Percentiles rank a stretch among this genome's conserved stretches.
phyloP scores from a whole-genome alignment of 2,888 invertebrate species.

The Apamea crenata region DNA sequence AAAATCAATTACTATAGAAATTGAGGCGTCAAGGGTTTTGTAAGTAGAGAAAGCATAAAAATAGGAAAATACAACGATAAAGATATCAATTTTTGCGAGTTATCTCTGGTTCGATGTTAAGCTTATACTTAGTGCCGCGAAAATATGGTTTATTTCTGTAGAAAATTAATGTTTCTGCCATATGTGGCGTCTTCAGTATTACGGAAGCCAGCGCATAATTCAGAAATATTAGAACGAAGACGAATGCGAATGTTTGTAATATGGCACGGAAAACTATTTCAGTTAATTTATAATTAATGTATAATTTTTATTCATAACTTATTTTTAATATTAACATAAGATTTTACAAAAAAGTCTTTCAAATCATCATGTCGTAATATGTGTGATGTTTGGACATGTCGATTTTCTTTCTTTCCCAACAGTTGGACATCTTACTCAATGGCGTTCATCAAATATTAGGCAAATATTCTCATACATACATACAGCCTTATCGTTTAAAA shows the following conservation, averaged over 20 bases:
- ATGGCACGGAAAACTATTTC: background rate
- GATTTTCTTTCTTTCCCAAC: background rate
- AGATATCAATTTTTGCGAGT: background rate
- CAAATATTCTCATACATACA: background rate
- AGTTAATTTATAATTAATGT: too few relatives aligned
- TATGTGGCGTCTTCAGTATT: conserved; percentile 22
- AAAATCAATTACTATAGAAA: background rate
- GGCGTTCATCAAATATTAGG: background rate
- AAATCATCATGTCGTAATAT: background rate
- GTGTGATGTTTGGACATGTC: background rate
- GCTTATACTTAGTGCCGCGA: conserved; percentile 8
- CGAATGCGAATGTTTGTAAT: background rate
- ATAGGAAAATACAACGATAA: background rate
- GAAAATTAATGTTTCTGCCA: conserved; percentile 47
- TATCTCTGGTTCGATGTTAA: background rate
- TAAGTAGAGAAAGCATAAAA: background rate
- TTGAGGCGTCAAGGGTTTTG: too few relatives aligned
- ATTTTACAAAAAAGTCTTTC: background rate
- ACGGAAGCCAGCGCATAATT: conserved; percentile 10
- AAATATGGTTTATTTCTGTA: conserved; percentile 29
- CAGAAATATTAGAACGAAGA: background rate
- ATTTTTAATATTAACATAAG: background rate
- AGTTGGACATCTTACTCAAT: background rate
- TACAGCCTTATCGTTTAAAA: background rate
- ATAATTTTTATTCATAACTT: background rate